Conservation (phyloP, 1,140 invertebrate genomes). For the Trachymyrmex cornetzi region DNA sequence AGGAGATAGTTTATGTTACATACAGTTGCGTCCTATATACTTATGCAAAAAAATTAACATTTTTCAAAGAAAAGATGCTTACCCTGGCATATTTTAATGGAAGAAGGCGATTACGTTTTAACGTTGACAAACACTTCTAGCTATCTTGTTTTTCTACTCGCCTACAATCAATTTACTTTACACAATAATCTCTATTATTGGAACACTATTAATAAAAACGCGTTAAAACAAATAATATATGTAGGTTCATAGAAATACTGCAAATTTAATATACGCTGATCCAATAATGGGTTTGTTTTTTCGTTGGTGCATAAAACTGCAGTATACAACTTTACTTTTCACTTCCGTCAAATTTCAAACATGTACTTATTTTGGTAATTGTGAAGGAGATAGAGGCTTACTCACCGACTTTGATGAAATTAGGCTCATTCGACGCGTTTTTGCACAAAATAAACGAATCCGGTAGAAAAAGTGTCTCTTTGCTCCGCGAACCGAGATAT, state of each 20-base stretch:
- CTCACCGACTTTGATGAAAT: too few species aligned
- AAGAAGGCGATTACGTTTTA: constrained; percentile 25
- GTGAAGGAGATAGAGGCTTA: too few species aligned
- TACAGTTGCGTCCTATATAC: neutral
- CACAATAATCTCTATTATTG: neutral
- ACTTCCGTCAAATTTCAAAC: too few species aligned
- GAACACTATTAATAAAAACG: neutral
- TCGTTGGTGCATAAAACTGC: too few species aligned
- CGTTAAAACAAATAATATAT: constrained; percentile 22
- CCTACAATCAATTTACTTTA: constrained; percentile 9
- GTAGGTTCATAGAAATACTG: neutral
- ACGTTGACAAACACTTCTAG: constrained; percentile 30
- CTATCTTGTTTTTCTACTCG: constrained; percentile 29
- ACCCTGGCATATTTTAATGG: constrained; percentile 58
- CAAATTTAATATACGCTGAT: neutral
- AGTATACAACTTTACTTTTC: too few species aligned
- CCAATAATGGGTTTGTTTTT: too few species aligned
- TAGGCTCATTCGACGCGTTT: too few species aligned
- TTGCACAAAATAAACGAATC: too few species aligned
- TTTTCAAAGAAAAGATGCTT: constrained; percentile 13
- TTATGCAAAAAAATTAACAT: neutral
- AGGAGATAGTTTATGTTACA: neutral
- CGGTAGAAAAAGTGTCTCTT: too few species aligned
- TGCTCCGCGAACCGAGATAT: too few species aligned
- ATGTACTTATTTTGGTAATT: too few species aligned